A percentile compares a stretch with the other conserved stretches of the same genome.
phyloP scores from a whole-genome alignment of 92 coral and sea anemone species.

The Montipora capitata region DNA sequence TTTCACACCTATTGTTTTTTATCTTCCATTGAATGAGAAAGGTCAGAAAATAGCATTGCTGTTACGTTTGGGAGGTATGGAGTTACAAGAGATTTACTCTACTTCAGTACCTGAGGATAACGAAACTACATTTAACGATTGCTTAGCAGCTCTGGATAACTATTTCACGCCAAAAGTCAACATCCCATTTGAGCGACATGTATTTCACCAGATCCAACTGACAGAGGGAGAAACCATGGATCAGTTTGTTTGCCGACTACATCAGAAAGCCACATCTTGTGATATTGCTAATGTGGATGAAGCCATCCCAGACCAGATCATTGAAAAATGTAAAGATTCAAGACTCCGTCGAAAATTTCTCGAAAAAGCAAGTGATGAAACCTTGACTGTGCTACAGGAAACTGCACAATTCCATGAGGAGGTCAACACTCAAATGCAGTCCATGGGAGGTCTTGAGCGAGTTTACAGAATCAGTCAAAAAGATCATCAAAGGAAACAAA shows the following conservation, averaged over 20 bases:
- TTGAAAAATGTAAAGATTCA: conserved; percentile 48
- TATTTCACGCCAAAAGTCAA: conserved; percentile 73
- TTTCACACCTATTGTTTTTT: too few species aligned
- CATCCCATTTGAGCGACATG: conserved; percentile 67
- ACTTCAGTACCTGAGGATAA: conserved; percentile 58
- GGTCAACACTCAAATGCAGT: conserved; percentile 52
- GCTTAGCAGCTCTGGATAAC: conserved; percentile 57
- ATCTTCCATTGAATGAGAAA: conserved; percentile 17
- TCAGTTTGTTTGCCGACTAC: conserved; percentile 68
- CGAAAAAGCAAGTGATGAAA: conserved; percentile 39
- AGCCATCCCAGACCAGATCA: conserved; percentile 60
- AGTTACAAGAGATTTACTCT: conserved; percentile 64
- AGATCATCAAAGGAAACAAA: not conserved
- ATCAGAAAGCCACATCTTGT: conserved; percentile 65
- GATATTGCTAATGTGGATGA: conserved; percentile 52
- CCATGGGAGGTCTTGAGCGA: conserved; percentile 22
- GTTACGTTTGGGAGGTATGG: conserved; percentile 60
- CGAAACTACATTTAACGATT: conserved; percentile 44
- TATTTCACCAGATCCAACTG: conserved; percentile 47
- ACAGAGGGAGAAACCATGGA: conserved; percentile 30
- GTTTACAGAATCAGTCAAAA: not conserved
- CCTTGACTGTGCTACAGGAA: conserved; percentile 45
- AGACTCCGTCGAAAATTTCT: conserved; percentile 50
- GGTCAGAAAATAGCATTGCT: conserved; percentile 64
- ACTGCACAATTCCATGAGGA: conserved; percentile 58